Base-by-base conservation (phyloP, 2,113 vertebrate genomes). In the Cygnus buccinator region DNA sequence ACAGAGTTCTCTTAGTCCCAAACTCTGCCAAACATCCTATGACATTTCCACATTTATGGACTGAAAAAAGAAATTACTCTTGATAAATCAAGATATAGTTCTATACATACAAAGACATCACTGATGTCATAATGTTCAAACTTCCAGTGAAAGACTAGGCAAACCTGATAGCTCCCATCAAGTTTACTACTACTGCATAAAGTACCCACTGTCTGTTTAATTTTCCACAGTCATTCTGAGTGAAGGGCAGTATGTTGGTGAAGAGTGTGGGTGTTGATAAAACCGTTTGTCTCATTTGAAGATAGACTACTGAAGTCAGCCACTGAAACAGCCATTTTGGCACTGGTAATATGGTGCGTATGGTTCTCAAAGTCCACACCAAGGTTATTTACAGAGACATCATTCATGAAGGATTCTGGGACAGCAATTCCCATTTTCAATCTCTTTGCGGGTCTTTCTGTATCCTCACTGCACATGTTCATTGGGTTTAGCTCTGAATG, bases 31-130 rank as follows among this genome's bases (percentile, higher is more conserved):
- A 95, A 91, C 90, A 94, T 98, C 97, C 96, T 97, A 98, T 95
- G 91, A 97, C 95, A 96, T 98, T 98, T 98, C 99, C 98, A 99
- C 98, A 98, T 98, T 98, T 98, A 99, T 97, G 99, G 98, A 98
- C 97, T 97, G 97, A 98, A 98, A 99, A 99, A 98, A 98, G 98
- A 99, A 99, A 98, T 99, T 98, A 99, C 98, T 99, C 99, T 99
- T 99, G 99, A 98, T 98, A 99, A 99, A 99, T 99, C 99, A 99
- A 99, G 99, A 99, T 99, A 99, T 99, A 99, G 98, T 99, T 99
- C 99, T 99, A 98, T 99, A 99, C 98, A 99, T 97, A 99, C 75
- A 98, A 98, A 99, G 99, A 99, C 99, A 99, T 99, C 99, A 99
- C 99, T 99, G 99, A 99, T 99, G 99, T 99, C 99, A 99, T 99